A percentile compares a stretch with the other conserved stretches of the same genome.
phyloP scores from a whole-genome alignment of 2,797 vertebrate genomes.

The Heteromormyrus szaboi region DNA sequence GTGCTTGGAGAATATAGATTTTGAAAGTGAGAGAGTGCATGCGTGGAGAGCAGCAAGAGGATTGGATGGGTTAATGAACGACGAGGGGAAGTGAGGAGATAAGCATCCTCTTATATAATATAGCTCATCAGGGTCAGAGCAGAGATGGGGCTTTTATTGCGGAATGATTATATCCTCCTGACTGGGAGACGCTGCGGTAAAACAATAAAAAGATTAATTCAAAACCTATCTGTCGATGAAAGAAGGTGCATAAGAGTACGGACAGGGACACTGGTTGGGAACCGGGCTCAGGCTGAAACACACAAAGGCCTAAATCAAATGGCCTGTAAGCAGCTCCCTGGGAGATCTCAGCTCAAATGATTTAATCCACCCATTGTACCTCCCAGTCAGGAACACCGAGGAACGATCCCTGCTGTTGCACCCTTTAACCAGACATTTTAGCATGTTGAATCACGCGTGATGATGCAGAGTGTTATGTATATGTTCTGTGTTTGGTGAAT shows the following conservation, averaged over 20 bases:
- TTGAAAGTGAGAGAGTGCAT: neutral
- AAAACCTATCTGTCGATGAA: neutral
- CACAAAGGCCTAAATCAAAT: neutral
- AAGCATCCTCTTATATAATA: neutral
- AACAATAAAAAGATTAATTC: constrained; percentile 14
- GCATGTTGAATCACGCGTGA: neutral
- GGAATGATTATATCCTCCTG: neutral
- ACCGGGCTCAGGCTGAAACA: neutral
- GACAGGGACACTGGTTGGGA: neutral
- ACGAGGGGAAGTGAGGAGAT: neutral
- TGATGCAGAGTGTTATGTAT: neutral
- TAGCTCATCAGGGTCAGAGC: neutral
- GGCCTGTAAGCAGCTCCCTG: neutral
- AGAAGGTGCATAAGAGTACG: neutral
- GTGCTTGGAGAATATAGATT: neutral
- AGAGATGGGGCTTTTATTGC: constrained; percentile 1
- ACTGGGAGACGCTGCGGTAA: neutral
- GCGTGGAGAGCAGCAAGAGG: neutral
- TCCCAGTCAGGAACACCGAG: neutral
- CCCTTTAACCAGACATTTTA: neutral
- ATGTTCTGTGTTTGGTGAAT: neutral
- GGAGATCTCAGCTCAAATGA: neutral
- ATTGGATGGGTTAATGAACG: constrained; percentile 4
- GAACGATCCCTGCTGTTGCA: neutral
- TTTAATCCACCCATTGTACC: neutral